phyloP scores from a whole-genome alignment of 2,113 vertebrate species.

The Cepphus grylle region DNA sequence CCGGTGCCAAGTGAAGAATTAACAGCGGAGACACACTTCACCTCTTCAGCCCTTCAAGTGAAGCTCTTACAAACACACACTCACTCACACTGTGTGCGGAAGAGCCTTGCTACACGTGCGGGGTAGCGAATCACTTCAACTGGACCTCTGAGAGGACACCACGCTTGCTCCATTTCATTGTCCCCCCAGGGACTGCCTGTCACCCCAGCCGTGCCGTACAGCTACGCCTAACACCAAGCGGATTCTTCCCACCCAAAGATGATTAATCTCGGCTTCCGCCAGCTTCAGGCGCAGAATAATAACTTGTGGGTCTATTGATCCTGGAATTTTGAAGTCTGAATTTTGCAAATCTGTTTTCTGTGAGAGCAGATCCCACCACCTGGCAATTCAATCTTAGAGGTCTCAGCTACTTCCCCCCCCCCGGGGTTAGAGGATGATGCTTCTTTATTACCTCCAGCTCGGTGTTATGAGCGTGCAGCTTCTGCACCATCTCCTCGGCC shows the following conservation, averaged over 20 bases:
- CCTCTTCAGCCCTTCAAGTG: not conserved
- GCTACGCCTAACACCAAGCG: not conserved
- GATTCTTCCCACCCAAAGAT: not conserved
- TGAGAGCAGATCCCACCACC: not conserved
- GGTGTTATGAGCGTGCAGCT: conserved; percentile 79
- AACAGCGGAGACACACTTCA: not conserved
- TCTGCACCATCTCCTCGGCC: conserved; percentile 87
- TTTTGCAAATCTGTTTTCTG: not conserved
- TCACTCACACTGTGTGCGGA: not conserved
- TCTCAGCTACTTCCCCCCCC: not conserved
- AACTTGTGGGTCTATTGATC: not conserved
- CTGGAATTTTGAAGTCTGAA: not conserved
- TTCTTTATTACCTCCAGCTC: conserved; percentile 87
- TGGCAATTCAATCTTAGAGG: not conserved
- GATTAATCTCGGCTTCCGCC: not conserved
- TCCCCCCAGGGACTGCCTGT: fast-evolving
- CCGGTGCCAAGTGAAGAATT: not conserved
- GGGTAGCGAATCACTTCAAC: fast-evolving
- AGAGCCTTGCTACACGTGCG: not conserved
- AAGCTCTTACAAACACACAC: not conserved
- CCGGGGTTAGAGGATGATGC: not conserved
- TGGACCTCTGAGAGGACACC: not conserved
- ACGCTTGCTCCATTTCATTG: not conserved
- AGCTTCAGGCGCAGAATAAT: not conserved
- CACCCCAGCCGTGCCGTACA: not conserved